Conservation (phyloP, 2,113 vertebrate species). For the Leptocoma aspasia region DNA sequence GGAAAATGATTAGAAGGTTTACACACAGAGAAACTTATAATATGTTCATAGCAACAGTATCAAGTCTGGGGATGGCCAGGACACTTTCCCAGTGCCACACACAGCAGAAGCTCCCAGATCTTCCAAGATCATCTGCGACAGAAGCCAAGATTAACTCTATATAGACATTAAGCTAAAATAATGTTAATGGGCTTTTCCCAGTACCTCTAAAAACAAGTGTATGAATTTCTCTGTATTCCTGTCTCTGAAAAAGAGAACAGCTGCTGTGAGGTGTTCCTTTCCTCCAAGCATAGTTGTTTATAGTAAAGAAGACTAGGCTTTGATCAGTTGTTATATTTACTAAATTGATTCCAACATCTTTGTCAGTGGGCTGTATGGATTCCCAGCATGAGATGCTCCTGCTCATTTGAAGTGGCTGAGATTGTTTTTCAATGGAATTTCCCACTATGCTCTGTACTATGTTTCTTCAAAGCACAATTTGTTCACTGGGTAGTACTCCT, state of each 20-base stretch:
- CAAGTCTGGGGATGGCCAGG: background rate
- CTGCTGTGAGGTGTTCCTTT: background rate
- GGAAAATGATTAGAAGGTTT: too few relatives aligned
- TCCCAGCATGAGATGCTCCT: background rate
- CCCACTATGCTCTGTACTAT: background rate
- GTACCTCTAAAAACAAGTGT: background rate
- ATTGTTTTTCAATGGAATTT: conserved; percentile 29
- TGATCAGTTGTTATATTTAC: background rate
- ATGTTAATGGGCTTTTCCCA: background rate
- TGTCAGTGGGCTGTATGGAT: conserved; percentile 25
- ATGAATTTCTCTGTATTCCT: rapidly evolving
- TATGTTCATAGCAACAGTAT: too few relatives aligned
- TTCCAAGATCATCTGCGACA: background rate
- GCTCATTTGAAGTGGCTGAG: conserved; percentile 10
- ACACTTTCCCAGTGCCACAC: background rate
- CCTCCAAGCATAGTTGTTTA: background rate
- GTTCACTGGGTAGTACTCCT: background rate
- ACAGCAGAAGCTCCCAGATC: background rate
- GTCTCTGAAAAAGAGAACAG: background rate
- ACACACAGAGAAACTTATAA: too few relatives aligned
- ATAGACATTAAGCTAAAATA: background rate
- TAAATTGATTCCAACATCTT: conserved; percentile 25
- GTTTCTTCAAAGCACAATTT: conserved; percentile 10
- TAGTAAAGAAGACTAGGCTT: background rate
- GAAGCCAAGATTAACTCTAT: background rate